Evolutionary conservation across 2,888 invertebrate genomes (phyloP).

Genomic region (Drosophila macrothrix): DNA sequence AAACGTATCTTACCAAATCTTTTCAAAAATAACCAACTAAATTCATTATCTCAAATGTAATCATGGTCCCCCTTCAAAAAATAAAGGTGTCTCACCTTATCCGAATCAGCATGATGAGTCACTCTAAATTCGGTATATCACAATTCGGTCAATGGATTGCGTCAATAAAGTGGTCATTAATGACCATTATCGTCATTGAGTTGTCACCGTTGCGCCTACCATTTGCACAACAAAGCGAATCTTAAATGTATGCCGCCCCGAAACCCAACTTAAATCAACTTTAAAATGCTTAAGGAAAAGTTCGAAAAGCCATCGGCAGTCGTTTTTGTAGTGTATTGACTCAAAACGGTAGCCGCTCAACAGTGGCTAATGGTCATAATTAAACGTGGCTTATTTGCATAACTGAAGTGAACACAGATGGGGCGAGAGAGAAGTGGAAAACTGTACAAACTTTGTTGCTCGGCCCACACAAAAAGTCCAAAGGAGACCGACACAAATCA

Average conservation of each 20-base stretch:
- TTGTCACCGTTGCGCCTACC: conserved; percentile 16
- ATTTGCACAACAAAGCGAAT: conserved; percentile 57
- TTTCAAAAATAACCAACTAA: background rate
- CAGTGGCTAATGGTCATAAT: conserved; percentile 82
- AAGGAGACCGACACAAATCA: conserved; percentile 31
- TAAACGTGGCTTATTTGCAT: conserved; percentile 78
- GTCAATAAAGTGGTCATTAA: conserved; percentile 68
- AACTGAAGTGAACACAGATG: conserved; percentile 58
- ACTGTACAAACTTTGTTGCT: conserved; percentile 29
- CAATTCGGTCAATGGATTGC: conserved; percentile 66
- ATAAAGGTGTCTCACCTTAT: background rate
- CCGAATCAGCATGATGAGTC: conserved; percentile 20
- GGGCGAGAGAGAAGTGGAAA: conserved; percentile 22
- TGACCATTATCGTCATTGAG: conserved; percentile 38
- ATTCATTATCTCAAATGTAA: background rate
- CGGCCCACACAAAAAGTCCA: conserved; percentile 11
- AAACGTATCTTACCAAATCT: background rate
- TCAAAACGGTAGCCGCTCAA: conserved; percentile 81
- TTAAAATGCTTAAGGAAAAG: conserved; percentile 8
- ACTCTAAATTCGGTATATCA: conserved; percentile 43
- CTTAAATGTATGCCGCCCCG: conserved; percentile 22
- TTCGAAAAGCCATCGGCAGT: conserved; percentile 15
- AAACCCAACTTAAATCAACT: conserved; percentile 1
- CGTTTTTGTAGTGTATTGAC: conserved; percentile 53
- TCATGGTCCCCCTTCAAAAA: background rate